These are phyloP conservation scores for Bovichtus diacanthus DNA, from an alignment of 2,797 vertebrate genomes.

Conservation along the genomic window DNA sequence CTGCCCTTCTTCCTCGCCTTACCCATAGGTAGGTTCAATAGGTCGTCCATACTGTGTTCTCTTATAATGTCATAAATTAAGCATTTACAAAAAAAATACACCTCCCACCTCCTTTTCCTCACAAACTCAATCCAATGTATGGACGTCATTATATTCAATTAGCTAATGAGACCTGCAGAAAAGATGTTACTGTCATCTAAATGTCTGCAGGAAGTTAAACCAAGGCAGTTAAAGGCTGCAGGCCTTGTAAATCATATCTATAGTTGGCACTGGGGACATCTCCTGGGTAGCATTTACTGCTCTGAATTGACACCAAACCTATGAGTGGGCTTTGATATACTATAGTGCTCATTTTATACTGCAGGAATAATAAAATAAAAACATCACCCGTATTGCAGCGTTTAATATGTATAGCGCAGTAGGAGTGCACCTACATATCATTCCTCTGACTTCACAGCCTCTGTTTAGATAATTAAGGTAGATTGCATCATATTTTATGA, in stretches of 20 bases:
- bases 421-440: not conserved
- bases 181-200: not conserved
- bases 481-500: slow-evolving; percentile 11
- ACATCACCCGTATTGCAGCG: slow-evolving; percentile 2
- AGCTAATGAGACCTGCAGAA: slow-evolving; percentile 15
- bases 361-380: slow-evolving; percentile 18
- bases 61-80: not conserved
- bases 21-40: slow-evolving; percentile 90
- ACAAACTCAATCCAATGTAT: slow-evolving; percentile 35
- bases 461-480: not conserved
- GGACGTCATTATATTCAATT: slow-evolving; percentile 50
- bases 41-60: not conserved
- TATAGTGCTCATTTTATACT: slow-evolving; percentile 16
- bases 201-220: slow-evolving; percentile 7
- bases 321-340: slow-evolving; percentile 43
- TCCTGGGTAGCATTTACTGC: slow-evolving; percentile 35
- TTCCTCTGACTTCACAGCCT: not conserved
- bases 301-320: slow-evolving; percentile 35
- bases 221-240: slow-evolving; percentile 29
- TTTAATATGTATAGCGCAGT: not conserved
- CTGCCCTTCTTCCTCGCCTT: slow-evolving; percentile 95
- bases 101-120: slow-evolving; percentile 65
- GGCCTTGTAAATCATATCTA: slow-evolving; percentile 52
- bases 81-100: slow-evolving; percentile 82
- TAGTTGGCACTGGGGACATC: slow-evolving; percentile 35